Percentiles rank a stretch among this genome's conserved stretches.
Conservation (phyloP, 2,888 invertebrate species). For the Hirtodrosophila histrioides region DNA sequence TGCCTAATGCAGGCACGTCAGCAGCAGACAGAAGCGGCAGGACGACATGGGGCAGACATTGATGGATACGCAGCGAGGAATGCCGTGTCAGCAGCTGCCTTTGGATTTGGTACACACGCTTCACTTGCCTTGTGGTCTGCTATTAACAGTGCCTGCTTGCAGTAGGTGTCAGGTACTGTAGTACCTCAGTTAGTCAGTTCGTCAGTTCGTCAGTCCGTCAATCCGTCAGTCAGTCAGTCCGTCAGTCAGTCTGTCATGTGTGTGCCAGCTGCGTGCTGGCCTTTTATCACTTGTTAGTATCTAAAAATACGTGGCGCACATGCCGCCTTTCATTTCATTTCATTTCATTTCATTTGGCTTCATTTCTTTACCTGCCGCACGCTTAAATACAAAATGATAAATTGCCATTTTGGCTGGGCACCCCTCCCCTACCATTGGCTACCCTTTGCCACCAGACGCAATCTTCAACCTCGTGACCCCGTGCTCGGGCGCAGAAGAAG, state of each 20-base stretch:
- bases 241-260: slow-evolving; percentile 31
- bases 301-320: slow-evolving; percentile 75
- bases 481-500: slow-evolving; percentile 48
- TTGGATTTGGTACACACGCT: slow-evolving; percentile 29
- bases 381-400: slow-evolving; percentile 79
- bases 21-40: slow-evolving; percentile 51
- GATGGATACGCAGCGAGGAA: slow-evolving; percentile 73
- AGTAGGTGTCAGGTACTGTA: slow-evolving; percentile 49
- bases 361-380: slow-evolving; percentile 59
- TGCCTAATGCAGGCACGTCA: slow-evolving; percentile 75
- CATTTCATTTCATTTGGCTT: slow-evolving; percentile 57
- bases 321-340: slow-evolving; percentile 72
- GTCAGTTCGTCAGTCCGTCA: slow-evolving; percentile 50
- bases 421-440: slow-evolving; percentile 25
- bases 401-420: slow-evolving; percentile 80
- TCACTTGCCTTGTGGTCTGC: slow-evolving; percentile 50
- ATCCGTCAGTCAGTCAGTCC: slow-evolving; percentile 23
- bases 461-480: slow-evolving; percentile 32
- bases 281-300: slow-evolving; percentile 78
- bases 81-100: slow-evolving; percentile 69
- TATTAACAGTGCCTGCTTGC: slow-evolving; percentile 44
- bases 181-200: slow-evolving; percentile 53
- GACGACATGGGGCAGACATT: slow-evolving; percentile 71
- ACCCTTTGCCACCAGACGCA: slow-evolving; percentile 12
- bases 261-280: slow-evolving; percentile 61